Evolutionary conservation across 2,797 vertebrate genomes (phyloP).

Genomic region (Carcharodon carcharias): DNA sequence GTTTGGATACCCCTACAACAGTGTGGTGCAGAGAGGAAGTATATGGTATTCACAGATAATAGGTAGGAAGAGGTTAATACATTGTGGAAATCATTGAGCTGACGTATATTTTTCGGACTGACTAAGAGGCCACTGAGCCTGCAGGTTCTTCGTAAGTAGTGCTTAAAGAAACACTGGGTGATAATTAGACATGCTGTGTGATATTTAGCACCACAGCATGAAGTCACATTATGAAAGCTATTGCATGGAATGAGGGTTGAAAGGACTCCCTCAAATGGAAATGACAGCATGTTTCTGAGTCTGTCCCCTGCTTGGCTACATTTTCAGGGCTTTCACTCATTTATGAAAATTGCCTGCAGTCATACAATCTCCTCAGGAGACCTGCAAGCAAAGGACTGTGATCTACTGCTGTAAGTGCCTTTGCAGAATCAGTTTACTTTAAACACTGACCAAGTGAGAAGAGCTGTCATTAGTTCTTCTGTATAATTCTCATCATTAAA

Average conservation of each 20-base stretch:
- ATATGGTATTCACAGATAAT: not conserved
- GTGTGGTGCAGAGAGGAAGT: not conserved
- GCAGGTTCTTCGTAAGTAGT: not conserved
- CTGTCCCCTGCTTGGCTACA: not conserved
- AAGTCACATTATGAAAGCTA: not conserved
- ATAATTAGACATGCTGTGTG: not conserved
- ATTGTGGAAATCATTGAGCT: not conserved
- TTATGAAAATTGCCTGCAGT: not conserved
- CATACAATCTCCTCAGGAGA: not conserved
- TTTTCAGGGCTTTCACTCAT: not conserved
- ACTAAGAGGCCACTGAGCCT: not conserved
- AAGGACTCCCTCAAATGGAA: not conserved
- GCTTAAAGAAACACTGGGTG: not conserved
- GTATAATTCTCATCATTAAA: not conserved
- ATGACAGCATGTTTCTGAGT: not conserved
- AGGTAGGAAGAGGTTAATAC: not conserved
- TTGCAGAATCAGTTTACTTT: not conserved
- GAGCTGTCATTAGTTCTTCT: not conserved
- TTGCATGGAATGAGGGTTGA: not conserved
- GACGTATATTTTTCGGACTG: not conserved
- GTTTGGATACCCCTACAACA: not conserved
- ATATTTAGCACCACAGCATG: not conserved
- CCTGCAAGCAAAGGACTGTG: not conserved
- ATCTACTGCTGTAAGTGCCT: not conserved
- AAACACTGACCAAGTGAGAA: not conserved